Percentiles rank a stretch among this genome's conserved stretches.
Conservation (phyloP, 2,888 invertebrate species). For the Rhimphoctona megacephalus region DNA sequence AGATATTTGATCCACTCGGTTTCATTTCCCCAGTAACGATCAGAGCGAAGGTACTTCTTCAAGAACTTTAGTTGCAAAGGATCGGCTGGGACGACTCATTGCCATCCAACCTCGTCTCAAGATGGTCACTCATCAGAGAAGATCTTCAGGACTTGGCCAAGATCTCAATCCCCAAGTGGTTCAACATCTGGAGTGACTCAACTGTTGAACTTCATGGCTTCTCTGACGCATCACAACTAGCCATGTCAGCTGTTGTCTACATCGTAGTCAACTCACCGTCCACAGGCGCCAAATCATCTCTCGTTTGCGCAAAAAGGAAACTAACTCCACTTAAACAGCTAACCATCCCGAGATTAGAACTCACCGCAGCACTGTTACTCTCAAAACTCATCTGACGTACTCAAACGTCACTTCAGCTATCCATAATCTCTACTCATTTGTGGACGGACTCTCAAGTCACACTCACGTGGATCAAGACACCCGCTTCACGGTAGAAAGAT, state of each 20-base stretch:
- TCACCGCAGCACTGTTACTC: constrained; percentile 65
- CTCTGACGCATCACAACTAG: constrained; percentile 67
- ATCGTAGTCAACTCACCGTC: constrained; percentile 73
- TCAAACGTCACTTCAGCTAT: not conserved
- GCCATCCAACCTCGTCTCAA: not conserved
- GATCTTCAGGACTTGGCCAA: constrained; percentile 42
- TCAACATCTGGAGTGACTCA: constrained; percentile 14
- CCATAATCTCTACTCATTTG: not conserved
- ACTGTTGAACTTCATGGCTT: constrained; percentile 66
- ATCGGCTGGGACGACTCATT: constrained; percentile 61
- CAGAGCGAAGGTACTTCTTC: constrained; percentile 60
- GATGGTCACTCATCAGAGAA: constrained; percentile 38
- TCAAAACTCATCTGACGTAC: constrained; percentile 50
- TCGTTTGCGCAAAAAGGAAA: too few species aligned
- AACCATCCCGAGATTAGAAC: too few species aligned
- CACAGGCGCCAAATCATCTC: too few species aligned
- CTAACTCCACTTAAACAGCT: too few species aligned
- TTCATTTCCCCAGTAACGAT: constrained; percentile 59
- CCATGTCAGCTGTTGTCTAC: constrained; percentile 54
- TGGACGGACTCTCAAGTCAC: constrained; percentile 66
- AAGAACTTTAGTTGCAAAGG: constrained; percentile 60
- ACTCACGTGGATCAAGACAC: constrained; percentile 67
- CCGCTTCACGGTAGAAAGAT: constrained; percentile 66
- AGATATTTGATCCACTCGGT: constrained; percentile 66
- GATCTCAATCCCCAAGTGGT: constrained; percentile 60